Evolutionary conservation across 2,888 invertebrate species (phyloP), one percentile per base, ranked within the genome.

Genomic region (Bhutanitis thaidina): DNA sequence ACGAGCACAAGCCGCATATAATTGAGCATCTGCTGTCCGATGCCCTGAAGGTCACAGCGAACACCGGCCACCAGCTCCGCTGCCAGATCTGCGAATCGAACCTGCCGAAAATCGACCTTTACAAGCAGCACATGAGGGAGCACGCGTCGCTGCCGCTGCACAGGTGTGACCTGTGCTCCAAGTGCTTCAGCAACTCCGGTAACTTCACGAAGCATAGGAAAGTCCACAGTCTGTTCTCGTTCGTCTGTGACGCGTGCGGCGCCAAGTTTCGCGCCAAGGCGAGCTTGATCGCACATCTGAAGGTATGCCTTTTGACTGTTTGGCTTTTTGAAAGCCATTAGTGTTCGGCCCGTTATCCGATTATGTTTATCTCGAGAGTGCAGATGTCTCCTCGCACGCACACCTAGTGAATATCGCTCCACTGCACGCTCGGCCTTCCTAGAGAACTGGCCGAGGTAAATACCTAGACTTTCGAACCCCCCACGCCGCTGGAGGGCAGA

Each of bases 131-230:
- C 38, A 74, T 87, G 78, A 48, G 87, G 0, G 67, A 72, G 0
- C 87, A 87, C 58, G 84, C 65, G 0, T 55, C 53, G 0, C 47
- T 87, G n/a, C 79, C 79, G 0, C 56, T 80, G 0, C 84, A 80
- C 52, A 59, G 68, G 4, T 88, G 87, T 40, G 66, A 71, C 1
- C 1, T 78, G 0, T 88, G 88, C 57, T 50, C 75, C 20, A 78
- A 77, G 5, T 60, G 64, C 0, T 88, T 87, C 58, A 79, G 83
- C 36, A 85, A 87, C 52, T 80, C 81, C 0, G 82, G 80, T 46
- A 85, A 87, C 48, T 84, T 80, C 53, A 67, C 77, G 0, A 86
- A 86, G n/a, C 88, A 88, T 55, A 83, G 77, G 58, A 87, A 80
- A 0, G 83, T 79, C 0, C 88, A 87, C 56, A 77, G 78, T 37